Percentiles rank a stretch among this genome's conserved stretches.
Evolutionary conservation across 2,888 invertebrate genomes (phyloP).

Genomic region (Perithous albicinctus): DNA sequence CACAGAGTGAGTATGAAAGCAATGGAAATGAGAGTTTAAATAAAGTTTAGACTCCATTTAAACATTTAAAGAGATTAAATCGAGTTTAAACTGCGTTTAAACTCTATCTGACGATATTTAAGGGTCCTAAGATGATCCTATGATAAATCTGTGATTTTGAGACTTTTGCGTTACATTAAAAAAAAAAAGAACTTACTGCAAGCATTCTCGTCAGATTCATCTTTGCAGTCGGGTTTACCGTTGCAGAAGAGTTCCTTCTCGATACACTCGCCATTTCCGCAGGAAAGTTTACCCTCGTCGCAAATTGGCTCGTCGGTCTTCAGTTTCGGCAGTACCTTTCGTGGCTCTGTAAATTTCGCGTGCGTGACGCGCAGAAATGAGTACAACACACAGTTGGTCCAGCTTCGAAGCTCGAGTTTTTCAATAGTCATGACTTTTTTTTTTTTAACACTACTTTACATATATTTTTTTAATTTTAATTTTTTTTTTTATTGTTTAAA

Average conservation of each 20-base stretch:
- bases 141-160: not conserved
- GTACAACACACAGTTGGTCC: slow-evolving; percentile 42
- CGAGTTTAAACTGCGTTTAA: no score
- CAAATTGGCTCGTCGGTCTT: slow-evolving; percentile 98
- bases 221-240: slow-evolving; percentile 96
- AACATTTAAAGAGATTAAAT: no score
- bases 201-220: slow-evolving; percentile 97
- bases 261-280: slow-evolving; percentile 96
- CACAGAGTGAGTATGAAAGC: no score
- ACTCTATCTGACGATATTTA: no score
- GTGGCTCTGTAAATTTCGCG: slow-evolving; percentile 90
- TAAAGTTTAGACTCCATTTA: no score
- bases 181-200: slow-evolving; percentile 90
- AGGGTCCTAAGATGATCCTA: no score
- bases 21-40: no score
- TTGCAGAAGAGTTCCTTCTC: slow-evolving; percentile 97
- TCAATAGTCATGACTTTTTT: slow-evolving; percentile 39
- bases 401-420: slow-evolving; percentile 67
- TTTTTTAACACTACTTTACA: slow-evolving; percentile 50
- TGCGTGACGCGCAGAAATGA: slow-evolving; percentile 53
- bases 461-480: slow-evolving; percentile 32
- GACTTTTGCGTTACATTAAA: not conserved
- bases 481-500: slow-evolving; percentile 26
- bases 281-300: slow-evolving; percentile 95
- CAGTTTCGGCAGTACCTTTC: slow-evolving; percentile 94